Base-by-base conservation (phyloP, 1,140 invertebrate species). In the Conus ventricosus region DNA sequence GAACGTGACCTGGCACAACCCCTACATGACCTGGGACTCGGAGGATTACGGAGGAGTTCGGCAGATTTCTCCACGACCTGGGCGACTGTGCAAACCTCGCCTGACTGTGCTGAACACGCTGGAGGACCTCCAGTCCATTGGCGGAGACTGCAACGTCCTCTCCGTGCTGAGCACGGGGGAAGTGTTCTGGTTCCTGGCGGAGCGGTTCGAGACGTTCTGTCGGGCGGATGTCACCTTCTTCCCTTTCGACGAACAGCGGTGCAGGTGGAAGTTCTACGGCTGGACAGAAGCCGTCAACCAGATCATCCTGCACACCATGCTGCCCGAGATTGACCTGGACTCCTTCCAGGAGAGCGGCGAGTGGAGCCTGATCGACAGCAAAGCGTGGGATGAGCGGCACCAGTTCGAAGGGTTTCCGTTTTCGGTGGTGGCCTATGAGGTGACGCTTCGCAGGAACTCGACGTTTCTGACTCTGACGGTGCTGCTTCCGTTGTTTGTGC, bases 221-320 rank as follows among this genome's bases (percentile, higher is more conserved):
- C 53, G 51, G 17, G 63, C 84, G 57, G 81, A 84, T 51, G 81
- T 88, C 39, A 84, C 87, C 17, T 84, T 75, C 51, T 88, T 84
- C 60, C 87, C 87, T 1, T 76, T 84, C 15, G 87, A 88, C 39
- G 20, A 0, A 0, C 84, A 99, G 95, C 98, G 97, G 57, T 99
- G 98, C 95, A 97, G 98, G 95, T 98, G 99, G 98, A 98, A 98
- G 95, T 98, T 99, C 92, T 98, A 98, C 8, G 98, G 97, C 0
- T 99, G 98, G 98, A 98, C 98, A 0, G 99, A 99, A 94, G 57
- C 55, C 20, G 15, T 55, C 15, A n/a, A n/a, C 10, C 23, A 83
- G 55, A 71, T 88, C 5, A 75, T 87, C 57, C 23, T 88, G 15
- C 23, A 76, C 17, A 51, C 67, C n/a, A 8, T 27, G 5, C 39